phyloP scores from a whole-genome alignment of 2,888 invertebrate genomes.

The Andrena hattorfiana region DNA sequence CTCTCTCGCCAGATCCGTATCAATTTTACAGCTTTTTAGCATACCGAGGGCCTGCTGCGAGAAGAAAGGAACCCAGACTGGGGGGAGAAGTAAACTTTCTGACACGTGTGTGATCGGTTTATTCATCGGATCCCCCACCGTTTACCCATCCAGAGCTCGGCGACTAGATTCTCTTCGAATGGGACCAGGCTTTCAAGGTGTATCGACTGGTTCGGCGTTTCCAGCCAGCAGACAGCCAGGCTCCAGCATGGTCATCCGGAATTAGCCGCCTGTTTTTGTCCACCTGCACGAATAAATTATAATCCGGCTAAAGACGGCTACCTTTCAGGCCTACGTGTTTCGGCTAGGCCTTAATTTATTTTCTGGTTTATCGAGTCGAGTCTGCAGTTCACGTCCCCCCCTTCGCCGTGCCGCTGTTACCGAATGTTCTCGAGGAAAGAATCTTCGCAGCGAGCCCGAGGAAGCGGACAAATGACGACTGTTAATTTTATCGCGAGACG shows the following conservation, averaged over 20 bases:
- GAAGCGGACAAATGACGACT: neutral
- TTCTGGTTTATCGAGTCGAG: neutral
- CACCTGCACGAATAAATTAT: constrained; percentile 31
- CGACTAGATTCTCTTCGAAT: neutral
- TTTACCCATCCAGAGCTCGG: neutral
- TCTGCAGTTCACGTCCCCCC: neutral
- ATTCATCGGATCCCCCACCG: neutral
- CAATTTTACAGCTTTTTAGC: constrained; percentile 14
- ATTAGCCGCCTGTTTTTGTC: neutral
- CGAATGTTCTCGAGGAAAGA: neutral
- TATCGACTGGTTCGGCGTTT: constrained; percentile 19
- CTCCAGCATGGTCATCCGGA: neutral
- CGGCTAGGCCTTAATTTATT: neutral
- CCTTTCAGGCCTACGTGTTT: too few relatives aligned
- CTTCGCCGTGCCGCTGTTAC: neutral
- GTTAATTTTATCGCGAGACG: constrained; percentile 1
- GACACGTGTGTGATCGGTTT: neutral
- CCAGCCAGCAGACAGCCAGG: constrained; percentile 7
- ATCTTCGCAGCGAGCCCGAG: neutral
- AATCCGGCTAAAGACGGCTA: neutral
- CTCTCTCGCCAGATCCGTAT: constrained; percentile 5
- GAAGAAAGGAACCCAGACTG: neutral
- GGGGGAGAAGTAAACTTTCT: neutral
- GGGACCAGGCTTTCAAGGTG: neutral
- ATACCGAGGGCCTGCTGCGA: neutral